These are phyloP conservation scores for Phrynocephalus versicolor DNA, from an alignment of 2,113 vertebrate genomes.

Conservation along the genomic window DNA sequence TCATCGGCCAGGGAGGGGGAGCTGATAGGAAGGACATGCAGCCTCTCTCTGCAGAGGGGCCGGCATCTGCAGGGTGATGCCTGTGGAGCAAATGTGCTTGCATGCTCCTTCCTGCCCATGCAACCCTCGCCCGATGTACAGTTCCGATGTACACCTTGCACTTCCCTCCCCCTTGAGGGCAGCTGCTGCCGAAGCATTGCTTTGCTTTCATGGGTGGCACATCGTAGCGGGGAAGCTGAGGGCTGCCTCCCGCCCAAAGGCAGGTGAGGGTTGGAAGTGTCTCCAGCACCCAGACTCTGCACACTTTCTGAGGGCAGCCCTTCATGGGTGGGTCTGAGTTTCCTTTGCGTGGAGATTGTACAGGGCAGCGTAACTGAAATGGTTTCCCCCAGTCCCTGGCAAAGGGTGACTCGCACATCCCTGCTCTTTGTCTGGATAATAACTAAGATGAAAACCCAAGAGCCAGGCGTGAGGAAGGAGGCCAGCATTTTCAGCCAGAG, in stretches of 20 bases:
- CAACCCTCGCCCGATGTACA: no score
- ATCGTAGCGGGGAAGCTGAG: not conserved
- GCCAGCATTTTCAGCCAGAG: constrained; percentile 51
- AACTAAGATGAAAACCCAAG: constrained; percentile 30
- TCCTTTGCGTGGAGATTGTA: constrained; percentile 45
- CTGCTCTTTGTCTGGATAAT: constrained; percentile 34
- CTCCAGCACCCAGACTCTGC: not conserved
- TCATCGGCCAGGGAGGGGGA: no score
- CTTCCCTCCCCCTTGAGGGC: not conserved
- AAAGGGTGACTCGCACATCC: constrained; percentile 20
- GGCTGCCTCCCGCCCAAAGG: no score
- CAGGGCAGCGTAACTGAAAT: constrained; percentile 58
- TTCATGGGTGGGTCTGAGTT: constrained; percentile 21
- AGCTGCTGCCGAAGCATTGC: not conserved
- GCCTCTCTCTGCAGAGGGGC: no score
- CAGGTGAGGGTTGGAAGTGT: not conserved
- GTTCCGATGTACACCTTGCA: not conserved
- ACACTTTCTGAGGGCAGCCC: not conserved
- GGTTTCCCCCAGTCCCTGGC: constrained; percentile 22
- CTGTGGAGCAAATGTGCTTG: no score
- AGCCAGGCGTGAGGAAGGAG: constrained; percentile 49
- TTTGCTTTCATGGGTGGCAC: not conserved
- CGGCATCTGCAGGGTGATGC: no score
- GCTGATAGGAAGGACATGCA: no score
- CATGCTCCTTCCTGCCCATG: no score